Evolutionary conservation across 2,113 vertebrate species (phyloP).

Genomic region (Ctenodactylus gundi): DNA sequence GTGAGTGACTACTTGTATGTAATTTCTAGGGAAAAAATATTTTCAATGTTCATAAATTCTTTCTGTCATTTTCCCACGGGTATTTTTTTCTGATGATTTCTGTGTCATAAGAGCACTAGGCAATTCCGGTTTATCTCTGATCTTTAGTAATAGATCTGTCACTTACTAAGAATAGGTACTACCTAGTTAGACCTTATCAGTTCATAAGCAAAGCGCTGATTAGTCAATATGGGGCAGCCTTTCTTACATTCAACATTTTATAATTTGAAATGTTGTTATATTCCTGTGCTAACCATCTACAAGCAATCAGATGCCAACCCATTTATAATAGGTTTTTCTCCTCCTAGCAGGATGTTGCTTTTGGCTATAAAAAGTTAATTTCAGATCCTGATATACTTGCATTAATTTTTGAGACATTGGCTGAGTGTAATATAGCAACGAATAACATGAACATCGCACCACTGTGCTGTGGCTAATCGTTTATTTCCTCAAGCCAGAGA

Average conservation of each 20-base stretch:
- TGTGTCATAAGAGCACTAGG: not conserved
- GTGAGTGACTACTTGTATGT: not conserved
- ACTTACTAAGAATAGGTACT: conserved; percentile 59
- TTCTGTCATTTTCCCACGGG: not conserved
- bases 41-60: not conserved
- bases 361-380: conserved; percentile 95
- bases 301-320: conserved; percentile 80
- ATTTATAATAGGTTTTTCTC: conserved; percentile 84
- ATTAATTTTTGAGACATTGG: conserved; percentile 90
- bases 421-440: conserved; percentile 76
- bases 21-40: not conserved
- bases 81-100: conserved; percentile 63
- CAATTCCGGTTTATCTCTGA: conserved; percentile 8
- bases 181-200: conserved; percentile 70
- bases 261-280: conserved; percentile 86
- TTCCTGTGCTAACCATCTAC: conserved; percentile 83
- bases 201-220: conserved; percentile 79
- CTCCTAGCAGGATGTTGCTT: conserved; percentile 88
- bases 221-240: conserved; percentile 79
- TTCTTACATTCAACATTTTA: conserved; percentile 79
- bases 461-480: conserved; percentile 77
- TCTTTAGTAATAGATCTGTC: conserved; percentile 77
- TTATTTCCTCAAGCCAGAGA: conserved; percentile 83
- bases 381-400: conserved; percentile 92
- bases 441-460: conserved; percentile 76